A percentile compares a stretch with the other conserved stretches of the same genome.
phyloP scores from a whole-genome alignment of 2,888 invertebrate genomes.

The Nomada ferruginata region DNA sequence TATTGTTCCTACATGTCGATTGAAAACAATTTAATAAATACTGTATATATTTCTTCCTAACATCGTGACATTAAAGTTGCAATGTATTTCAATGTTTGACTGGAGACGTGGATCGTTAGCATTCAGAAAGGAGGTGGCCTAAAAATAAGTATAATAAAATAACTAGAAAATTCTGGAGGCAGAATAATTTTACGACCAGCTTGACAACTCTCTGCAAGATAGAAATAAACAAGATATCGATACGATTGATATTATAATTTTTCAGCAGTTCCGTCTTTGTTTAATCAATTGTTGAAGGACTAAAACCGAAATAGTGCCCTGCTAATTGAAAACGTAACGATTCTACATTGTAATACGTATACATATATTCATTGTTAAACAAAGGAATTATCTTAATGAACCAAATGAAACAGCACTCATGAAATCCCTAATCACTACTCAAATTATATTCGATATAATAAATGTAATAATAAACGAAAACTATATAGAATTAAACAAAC shows the following conservation, averaged over 20 bases:
- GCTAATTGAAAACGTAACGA: neutral
- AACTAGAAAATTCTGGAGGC: neutral
- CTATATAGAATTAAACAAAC: too few species aligned
- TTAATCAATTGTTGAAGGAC: too few species aligned
- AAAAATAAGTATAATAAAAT: neutral
- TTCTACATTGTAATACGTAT: neutral
- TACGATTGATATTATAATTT: neutral
- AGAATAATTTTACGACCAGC: neutral
- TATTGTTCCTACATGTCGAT: too few species aligned
- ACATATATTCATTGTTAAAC: too few species aligned
- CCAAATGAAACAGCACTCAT: too few species aligned
- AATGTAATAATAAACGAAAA: too few species aligned
- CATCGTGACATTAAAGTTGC: neutral
- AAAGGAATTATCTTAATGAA: too few species aligned
- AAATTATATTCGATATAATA: too few species aligned
- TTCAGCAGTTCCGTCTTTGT: neutral
- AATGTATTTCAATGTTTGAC: neutral
- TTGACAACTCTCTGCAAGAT: neutral
- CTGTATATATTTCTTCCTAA: neutral
- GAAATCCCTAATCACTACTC: too few species aligned
- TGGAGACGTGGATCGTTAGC: neutral
- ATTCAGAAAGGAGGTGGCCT: neutral
- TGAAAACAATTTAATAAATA: too few species aligned
- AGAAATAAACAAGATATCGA: neutral
- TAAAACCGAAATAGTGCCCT: too few species aligned